Evolutionary conservation across 2,113 vertebrate genomes (phyloP), one percentile per base, ranked within the genome.

Genomic region (Eleginops maclovinus): DNA sequence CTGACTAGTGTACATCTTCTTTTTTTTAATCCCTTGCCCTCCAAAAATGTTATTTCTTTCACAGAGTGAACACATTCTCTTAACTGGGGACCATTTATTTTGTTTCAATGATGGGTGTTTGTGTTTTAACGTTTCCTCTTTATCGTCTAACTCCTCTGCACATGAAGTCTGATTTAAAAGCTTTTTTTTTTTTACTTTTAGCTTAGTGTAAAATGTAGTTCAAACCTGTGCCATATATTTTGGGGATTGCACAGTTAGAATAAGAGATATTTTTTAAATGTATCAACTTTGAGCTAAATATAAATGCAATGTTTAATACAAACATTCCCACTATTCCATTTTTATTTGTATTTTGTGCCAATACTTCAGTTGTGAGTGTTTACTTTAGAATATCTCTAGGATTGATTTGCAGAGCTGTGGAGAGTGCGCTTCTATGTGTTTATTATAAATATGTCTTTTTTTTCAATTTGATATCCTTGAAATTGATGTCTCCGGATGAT

Each of bases 401-500:
- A 82, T 75, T 84, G 16, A 76, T 86, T 75, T 82, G 67, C 43
- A 79, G 76, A 75, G 66, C 59, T 77, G 41, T 70, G 67, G 13
- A 64, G 50, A 76, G 79, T 86, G 79, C 70, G 72, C 59, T 60
- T 81, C 64, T 86, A 65, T 81, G 36, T 83, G 76, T 89, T 91
- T 88, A 85, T 87, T 77, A 73, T 83, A 77, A 65, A 72, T 68
- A 46, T 61, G 40, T 63, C 49, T 69, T 70, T 86, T 84, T 77
- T 53, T 60, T 41, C 66, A 61, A 55, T 79, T 77, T 85, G 73
- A 84, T 85, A 81, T 75, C 79, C 83, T 49, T 81, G 58, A 84
- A 89, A 90, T 89, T 79, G 85, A 91, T 92, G 85, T 79, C 83
- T 85, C 26, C 24, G 8, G 44, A n/a, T 90, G 84, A 92, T 91